Conservation (phyloP, 2,113 vertebrate species). For the Oncorhynchus clarkii region DNA sequence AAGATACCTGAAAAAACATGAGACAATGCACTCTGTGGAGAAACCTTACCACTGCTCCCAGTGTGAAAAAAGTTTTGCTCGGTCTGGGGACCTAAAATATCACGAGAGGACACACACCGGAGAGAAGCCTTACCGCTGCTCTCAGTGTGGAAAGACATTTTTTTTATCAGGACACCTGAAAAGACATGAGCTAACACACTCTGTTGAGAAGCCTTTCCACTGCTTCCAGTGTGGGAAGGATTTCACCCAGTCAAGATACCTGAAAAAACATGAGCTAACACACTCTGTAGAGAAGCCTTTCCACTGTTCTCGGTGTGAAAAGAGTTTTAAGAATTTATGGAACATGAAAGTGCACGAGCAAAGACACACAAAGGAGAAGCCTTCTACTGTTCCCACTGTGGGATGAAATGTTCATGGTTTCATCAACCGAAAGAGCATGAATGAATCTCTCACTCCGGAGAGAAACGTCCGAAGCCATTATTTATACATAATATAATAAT, state of each 20-base stretch:
- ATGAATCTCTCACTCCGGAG: too few relatives aligned
- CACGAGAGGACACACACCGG: too few relatives aligned
- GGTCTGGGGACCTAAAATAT: too few relatives aligned
- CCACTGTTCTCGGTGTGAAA: constrained; percentile 55
- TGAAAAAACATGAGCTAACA: not conserved
- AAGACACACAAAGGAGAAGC: constrained; percentile 45
- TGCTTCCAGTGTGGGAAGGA: not conserved
- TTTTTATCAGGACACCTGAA: not conserved
- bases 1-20: not conserved
- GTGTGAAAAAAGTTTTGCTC: not conserved
- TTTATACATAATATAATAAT: too few relatives aligned
- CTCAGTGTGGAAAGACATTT: constrained; percentile 31
- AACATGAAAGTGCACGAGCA: constrained; percentile 40
- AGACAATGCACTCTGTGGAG: not conserved
- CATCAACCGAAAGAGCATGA: too few relatives aligned
- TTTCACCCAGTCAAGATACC: not conserved
- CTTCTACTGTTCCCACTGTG: constrained; percentile 9
- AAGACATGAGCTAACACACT: not conserved
- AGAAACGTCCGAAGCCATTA: too few relatives aligned
- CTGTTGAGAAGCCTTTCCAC: not conserved
- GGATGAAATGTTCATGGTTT: too few relatives aligned
- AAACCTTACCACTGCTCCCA: too few relatives aligned
- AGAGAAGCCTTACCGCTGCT: too few relatives aligned
- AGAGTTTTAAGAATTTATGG: constrained; percentile 48
- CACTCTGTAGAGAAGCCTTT: not conserved